Base-by-base conservation (phyloP, 2,113 vertebrate species). In the Ariopsis seemanni region DNA sequence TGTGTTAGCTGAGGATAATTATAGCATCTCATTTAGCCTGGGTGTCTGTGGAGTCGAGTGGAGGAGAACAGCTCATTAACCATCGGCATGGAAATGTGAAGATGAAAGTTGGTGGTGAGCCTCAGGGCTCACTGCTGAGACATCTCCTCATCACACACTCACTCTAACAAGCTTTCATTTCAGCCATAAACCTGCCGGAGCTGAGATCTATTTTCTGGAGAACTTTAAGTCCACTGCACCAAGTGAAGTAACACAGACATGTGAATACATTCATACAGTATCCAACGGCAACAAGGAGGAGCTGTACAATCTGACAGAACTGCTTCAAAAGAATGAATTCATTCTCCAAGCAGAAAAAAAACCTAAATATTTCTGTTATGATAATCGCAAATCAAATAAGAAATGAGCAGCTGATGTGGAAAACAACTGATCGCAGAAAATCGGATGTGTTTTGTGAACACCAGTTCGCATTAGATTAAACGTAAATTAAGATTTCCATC, bases 1-100 rank as follows among this genome's bases (percentile, higher is more conserved):
- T 60, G 78, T 52, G n/a, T 55, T 53, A 65, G 62, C 52, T 2
- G 7, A 55, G 48, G 71, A 60, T 87, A 87, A 83, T 87, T 83
- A 83, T 87, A 87, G 81, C 71, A 5, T 22, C 72, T 87, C 69
- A 65, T 87, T 87, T 87, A 42, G 57, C 80, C 17, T 58, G 8
- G 0, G 30, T 82, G 79, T 62, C 69, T 69, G 20, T 5, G 17
- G 55, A 80, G 27, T 58, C 4, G 27, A 80, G 27, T 7, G 7
- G 48, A 78, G 60, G 67, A 63, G 9, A 2, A 9, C 4, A 25
- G 60, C 86, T 87, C 55, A 84, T 84, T 84, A 87, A 78, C 48
- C 78, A 80, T 80, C 17, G 7, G 12, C 78, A 58, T 0, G 78
- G 55, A 58, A 78, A 55, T 78, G 78, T 18, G 17, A 58, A 80